A percentile compares a stretch with the other conserved stretches of the same genome.
Conservation (phyloP, 2,888 invertebrate genomes). For the Mimas tiliae region DNA sequence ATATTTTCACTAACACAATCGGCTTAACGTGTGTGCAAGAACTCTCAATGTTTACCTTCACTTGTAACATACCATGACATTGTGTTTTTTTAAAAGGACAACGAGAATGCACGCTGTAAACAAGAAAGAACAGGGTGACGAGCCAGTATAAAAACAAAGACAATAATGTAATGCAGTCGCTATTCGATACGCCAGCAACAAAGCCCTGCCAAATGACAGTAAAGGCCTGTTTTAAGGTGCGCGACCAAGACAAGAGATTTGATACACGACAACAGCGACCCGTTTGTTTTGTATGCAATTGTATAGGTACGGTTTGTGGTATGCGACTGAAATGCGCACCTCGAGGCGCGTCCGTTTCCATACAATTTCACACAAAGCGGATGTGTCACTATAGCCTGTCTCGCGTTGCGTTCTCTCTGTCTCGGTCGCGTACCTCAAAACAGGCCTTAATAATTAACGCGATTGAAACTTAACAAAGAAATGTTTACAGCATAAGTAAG, state of each 20-base stretch:
- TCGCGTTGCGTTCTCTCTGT: too few relatives aligned
- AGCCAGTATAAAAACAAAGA: slow-evolving; percentile 3
- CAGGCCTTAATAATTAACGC: background rate
- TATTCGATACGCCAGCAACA: background rate
- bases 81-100: slow-evolving; percentile 4
- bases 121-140: background rate
- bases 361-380: too few relatives aligned
- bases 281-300: too few relatives aligned
- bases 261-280: too few relatives aligned
- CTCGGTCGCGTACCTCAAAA: too few relatives aligned
- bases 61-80: slow-evolving; percentile 7
- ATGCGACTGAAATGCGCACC: too few relatives aligned
- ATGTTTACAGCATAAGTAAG: background rate
- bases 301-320: too few relatives aligned
- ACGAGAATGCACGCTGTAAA: background rate
- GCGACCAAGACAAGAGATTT: too few relatives aligned
- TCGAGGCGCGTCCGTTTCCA: too few relatives aligned
- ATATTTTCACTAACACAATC: background rate
- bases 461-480: slow-evolving; percentile 4
- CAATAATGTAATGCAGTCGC: slow-evolving; percentile 5
- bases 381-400: too few relatives aligned
- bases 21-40: background rate
- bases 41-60: slow-evolving; percentile 5
- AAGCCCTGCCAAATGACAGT: background rate
- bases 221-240: too few relatives aligned